phyloP scores from a whole-genome alignment of 2,888 invertebrate genomes.

The Pseudanteris insignis region DNA sequence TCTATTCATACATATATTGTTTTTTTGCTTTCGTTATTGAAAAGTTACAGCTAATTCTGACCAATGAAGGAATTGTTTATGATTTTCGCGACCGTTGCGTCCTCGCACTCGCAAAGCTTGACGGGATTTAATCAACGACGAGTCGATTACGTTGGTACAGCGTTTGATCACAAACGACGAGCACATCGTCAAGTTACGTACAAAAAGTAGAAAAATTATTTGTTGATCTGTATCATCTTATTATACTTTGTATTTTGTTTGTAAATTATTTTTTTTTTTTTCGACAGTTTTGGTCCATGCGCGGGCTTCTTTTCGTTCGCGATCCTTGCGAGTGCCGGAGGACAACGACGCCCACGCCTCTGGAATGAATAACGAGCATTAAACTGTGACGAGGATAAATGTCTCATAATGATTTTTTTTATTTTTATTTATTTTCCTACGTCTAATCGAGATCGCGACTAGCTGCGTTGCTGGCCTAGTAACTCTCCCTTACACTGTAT shows the following conservation, averaged over 20 bases:
- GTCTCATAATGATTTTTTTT: constrained; percentile 32
- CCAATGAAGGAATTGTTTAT: constrained; percentile 11
- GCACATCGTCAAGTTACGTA: constrained; percentile 31
- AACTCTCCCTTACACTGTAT: constrained; percentile 9
- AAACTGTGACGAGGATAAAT: constrained; percentile 37
- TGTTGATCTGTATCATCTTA: not conserved
- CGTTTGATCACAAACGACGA: not conserved
- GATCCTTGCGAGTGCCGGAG: constrained; percentile 21
- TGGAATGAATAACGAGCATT: constrained; percentile 34
- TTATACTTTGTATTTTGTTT: constrained; percentile 1
- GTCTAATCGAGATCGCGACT: constrained; percentile 33
- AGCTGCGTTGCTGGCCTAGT: constrained; percentile 21
- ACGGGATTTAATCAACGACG: constrained; percentile 7
- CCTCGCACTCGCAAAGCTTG: constrained; percentile 32
- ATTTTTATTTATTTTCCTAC: too few species aligned
- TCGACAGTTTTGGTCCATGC: not conserved
- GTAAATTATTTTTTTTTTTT: not conserved
- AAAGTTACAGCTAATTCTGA: constrained; percentile 28
- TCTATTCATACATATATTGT: constrained; percentile 18
- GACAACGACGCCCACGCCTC: constrained; percentile 10
- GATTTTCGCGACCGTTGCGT: constrained; percentile 7
- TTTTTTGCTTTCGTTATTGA: constrained; percentile 29
- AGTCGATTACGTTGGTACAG: too few species aligned
- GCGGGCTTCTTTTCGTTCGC: constrained; percentile 13
- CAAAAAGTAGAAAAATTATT: constrained; percentile 37